A percentile compares a stretch with the other conserved stretches of the same genome.
Evolutionary conservation across 2,888 invertebrate species (phyloP).

Genomic region (Pandemis cinnamomeana): DNA sequence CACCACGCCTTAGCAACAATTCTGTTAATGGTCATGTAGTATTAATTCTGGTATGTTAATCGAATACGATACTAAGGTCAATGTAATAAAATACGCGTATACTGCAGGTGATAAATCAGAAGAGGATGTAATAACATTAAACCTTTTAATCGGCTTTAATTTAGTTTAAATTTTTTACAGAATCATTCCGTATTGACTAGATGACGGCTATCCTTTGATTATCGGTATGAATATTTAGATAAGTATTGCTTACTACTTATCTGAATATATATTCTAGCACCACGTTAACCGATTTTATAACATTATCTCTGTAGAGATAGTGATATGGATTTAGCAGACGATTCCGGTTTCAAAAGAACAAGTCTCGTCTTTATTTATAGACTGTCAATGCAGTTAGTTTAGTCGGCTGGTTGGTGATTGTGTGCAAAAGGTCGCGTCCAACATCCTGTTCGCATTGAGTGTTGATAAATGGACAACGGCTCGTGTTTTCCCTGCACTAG

Average conservation of each 20-base stretch:
- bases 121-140: constrained; percentile 13
- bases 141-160: constrained; percentile 11
- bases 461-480: constrained; percentile 54
- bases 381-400: constrained; percentile 16
- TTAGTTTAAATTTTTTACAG: not conserved
- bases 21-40: constrained; percentile 10
- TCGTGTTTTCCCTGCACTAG: constrained; percentile 48
- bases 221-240: constrained; percentile 18
- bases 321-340: not conserved
- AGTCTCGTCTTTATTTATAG: constrained; percentile 1
- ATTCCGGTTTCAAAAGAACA: constrained; percentile 4
- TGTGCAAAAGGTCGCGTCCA: constrained; percentile 29
- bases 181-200: constrained; percentile 3
- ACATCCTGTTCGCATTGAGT: constrained; percentile 51
- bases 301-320: not conserved
- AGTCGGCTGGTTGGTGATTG: constrained; percentile 16
- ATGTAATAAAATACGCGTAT: constrained; percentile 20
- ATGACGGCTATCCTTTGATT: constrained; percentile 12
- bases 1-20: constrained; percentile 14
- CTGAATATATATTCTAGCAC: not conserved
- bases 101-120: constrained; percentile 25
- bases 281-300: constrained; percentile 13
- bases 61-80: constrained; percentile 25
- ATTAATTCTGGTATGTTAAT: constrained; percentile 19
- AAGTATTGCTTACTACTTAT: not conserved